Evolutionary conservation across 2,888 invertebrate species (phyloP).

Genomic region (Agonum fuliginosum): DNA sequence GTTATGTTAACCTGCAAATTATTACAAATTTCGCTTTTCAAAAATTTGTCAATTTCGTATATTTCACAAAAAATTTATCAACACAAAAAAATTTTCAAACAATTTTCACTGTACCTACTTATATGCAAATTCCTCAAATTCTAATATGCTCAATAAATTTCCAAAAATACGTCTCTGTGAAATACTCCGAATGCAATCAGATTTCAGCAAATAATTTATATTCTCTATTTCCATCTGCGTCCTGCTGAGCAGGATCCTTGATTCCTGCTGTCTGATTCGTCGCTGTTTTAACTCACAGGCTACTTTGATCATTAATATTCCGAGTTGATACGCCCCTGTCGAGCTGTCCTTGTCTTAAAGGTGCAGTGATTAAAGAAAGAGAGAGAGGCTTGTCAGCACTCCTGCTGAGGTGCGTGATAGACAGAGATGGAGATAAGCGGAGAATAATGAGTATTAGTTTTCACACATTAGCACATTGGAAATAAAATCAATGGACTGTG

Average conservation of each 20-base stretch:
- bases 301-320: conserved; percentile 36
- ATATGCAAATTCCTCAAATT: no score
- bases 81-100: no score
- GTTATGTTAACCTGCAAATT: no score
- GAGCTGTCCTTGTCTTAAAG: neutral
- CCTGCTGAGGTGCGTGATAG: neutral
- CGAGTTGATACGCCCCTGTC: neutral
- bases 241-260: conserved; percentile 29
- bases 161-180: no score
- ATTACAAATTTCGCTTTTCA: no score
- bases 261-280: conserved; percentile 13
- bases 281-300: conserved; percentile 9
- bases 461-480: neutral
- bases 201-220: neutral
- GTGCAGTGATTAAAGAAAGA: neutral
- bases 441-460: neutral
- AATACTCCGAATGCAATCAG: no score
- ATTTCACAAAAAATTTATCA: no score
- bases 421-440: neutral
- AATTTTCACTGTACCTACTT: no score
- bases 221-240: neutral
- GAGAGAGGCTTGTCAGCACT: neutral
- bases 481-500: no score
- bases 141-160: no score
- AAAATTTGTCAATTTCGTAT: no score